Evolutionary conservation across 2,888 invertebrate species (phyloP).

Genomic region (Desoria tigrina): DNA sequence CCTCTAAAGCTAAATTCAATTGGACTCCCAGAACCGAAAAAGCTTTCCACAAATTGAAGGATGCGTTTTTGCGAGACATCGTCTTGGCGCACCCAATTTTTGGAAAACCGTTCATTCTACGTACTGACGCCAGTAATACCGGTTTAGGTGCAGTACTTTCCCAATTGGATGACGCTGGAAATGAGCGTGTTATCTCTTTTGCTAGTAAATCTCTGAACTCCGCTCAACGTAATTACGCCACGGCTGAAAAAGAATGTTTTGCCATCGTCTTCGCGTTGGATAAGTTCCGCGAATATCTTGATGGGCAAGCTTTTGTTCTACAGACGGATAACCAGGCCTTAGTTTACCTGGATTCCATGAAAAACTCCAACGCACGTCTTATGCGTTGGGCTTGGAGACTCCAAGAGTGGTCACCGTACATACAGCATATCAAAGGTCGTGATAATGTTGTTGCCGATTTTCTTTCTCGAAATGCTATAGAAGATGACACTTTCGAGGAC

Average conservation of each 20-base stretch:
- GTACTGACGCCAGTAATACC: slow-evolving; percentile 11
- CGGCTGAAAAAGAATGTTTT: neutral
- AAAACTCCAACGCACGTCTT: slow-evolving; percentile 9
- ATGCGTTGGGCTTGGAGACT: slow-evolving; percentile 25
- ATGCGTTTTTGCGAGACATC: too few species aligned
- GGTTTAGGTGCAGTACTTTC: neutral
- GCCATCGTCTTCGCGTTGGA: slow-evolving; percentile 2
- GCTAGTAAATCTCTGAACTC: slow-evolving; percentile 9
- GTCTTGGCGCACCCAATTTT: slow-evolving; percentile 23
- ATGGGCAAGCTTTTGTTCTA: slow-evolving; percentile 17
- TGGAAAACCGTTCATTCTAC: slow-evolving; percentile 17
- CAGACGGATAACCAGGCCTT: slow-evolving; percentile 18
- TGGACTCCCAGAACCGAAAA: too few species aligned
- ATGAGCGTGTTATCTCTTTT: slow-evolving; percentile 5
- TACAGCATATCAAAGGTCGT: slow-evolving; percentile 8
- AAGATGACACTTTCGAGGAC: neutral
- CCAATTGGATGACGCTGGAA: neutral
- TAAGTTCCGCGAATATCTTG: slow-evolving; percentile 12
- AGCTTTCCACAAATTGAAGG: too few species aligned
- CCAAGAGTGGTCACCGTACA: slow-evolving; percentile 17
- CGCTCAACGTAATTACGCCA: slow-evolving; percentile 9
- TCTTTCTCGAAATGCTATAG: slow-evolving; percentile 24
- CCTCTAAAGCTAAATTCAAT: too few species aligned
- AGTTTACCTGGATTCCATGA: slow-evolving; percentile 11
- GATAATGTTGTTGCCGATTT: slow-evolving; percentile 22